Base-by-base conservation (phyloP, 2,888 invertebrate genomes). In the Pristionchus mayeri region DNA sequence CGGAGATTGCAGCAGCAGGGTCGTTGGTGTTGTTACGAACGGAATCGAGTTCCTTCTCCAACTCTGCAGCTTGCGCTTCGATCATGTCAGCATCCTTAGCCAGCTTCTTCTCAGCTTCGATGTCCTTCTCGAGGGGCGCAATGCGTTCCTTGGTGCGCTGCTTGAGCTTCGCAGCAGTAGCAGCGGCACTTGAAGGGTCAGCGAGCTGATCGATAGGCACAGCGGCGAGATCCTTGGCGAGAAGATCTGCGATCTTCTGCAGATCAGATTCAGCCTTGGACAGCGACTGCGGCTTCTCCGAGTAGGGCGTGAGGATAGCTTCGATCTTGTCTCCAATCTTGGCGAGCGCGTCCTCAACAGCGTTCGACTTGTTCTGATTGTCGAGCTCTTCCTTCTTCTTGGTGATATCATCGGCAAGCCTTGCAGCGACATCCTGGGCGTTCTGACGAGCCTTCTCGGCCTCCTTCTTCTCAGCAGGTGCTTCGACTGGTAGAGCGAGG, bases 251-350 rank as follows among this genome's bases (percentile, higher is more conserved):
- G 18, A 52, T 18, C 79, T 84, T 84, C 84, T 84, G 67, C 9
- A 48, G 21, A 13, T 84, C 84, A 34, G 79, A 18, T 79, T 50
- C 79, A 18, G 50, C 79, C 54, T 52, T 54, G 27, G 50, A 13
- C 24, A 50, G 52, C 3, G 50, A 52, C 50, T 75, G 75, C 13
- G 75, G 75, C 75, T 75, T 75, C 34, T 79, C 87, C 85, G 87
- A 85, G 50, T 86, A 87, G 86, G 88, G 87, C 24, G 88, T 85
- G 57, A 87, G 87, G 80, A 88, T 85, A 76, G 89, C 78, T 44
- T 79, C 54, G 57, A 84, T 83, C 27, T 84, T 84, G 21, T 84
- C 71, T 24, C 54, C 63, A 63, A 63, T 63, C 63, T 63, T 63
- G 27, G 27, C 13, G 4, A 63, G 63, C 6, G 63, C 63, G 63